Evolutionary conservation across 2,797 vertebrate species (phyloP), one percentile per base, ranked within the genome.

Genomic region (Podargus strigoides): DNA sequence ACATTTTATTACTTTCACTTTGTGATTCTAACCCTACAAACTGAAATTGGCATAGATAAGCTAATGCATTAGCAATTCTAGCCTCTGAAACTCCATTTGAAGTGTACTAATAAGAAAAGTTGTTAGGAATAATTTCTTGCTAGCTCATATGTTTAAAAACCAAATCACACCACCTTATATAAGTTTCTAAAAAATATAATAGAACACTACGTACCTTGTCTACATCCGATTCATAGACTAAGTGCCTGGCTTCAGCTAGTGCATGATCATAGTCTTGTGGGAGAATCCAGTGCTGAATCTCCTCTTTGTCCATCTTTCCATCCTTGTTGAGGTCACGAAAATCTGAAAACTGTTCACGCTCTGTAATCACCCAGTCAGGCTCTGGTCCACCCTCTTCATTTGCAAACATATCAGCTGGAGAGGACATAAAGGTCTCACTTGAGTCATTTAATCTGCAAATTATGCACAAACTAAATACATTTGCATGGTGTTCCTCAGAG

Each of bases 311-410:
- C 98, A 99, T 98, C 93, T 99, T 99, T 27, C 99, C 99, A 4
- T 99, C 99, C 97, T 99, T 99, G 98, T 99, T 99, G 87, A 99
- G 96, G 93, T 99, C 99, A 83, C 99, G 97, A 96, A 99, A 99
- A 96, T 99, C 99, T n/a, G 98, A 98, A 90, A 99, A 99, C 97
- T 99, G 99, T 75, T 99, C 99, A 72, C 99, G 98, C 92, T 99
- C 99, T 0, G 98, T 99, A 90, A 97, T 96, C 62, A 99, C 98
- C 99, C 99, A 99, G 92, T 99, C 99, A 12, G 99, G 99, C 93
- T 99, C 99, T 4, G 98, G 98, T 75, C 98, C 98, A 2, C 98
- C 98, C 7, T 99, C 99, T 96, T 99, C 99, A 6, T 99, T 98
- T 39, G 99, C 98, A 97, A 99, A 99, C 99, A 99, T 99, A 96